Percentiles rank a stretch among this genome's conserved stretches.
These are phyloP conservation scores for Eristalis intricaria DNA, from an alignment of 2,888 invertebrate genomes.

Conservation along the genomic window DNA sequence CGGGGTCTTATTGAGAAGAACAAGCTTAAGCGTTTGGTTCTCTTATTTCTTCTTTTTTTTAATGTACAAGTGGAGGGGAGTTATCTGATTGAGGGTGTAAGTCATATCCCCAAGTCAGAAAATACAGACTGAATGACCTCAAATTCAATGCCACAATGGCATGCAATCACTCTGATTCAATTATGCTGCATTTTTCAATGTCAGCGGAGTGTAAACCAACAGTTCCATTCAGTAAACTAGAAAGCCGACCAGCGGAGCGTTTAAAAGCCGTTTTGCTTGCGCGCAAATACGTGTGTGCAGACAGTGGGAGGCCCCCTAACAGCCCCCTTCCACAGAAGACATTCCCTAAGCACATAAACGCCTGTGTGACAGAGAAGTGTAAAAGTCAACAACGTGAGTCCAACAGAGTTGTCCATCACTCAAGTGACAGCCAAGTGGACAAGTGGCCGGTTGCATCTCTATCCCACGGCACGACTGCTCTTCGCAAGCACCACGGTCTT, in stretches of 20 bases:
- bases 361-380: background rate
- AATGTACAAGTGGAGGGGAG: no score
- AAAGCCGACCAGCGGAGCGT: background rate
- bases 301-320: background rate
- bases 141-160: background rate
- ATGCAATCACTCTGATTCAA: background rate
- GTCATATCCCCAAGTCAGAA: no score
- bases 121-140: background rate
- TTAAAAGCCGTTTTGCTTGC: background rate
- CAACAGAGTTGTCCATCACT: background rate
- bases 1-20: no score
- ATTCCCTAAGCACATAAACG: no score
- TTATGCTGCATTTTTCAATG: background rate
- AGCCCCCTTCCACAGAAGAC: no score
- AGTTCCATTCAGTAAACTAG: background rate
- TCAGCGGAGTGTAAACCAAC: background rate
- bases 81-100: no score
- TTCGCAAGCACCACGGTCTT: background rate
- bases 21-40: no score
- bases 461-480: background rate
- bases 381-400: background rate
- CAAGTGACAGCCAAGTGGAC: background rate
- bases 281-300: background rate
- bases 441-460: background rate
- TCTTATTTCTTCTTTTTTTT: no score